Evolutionary conservation across 2,797 vertebrate genomes (phyloP), one percentile per base, ranked within the genome.

Genomic region (Sebastolobus altivelis): DNA sequence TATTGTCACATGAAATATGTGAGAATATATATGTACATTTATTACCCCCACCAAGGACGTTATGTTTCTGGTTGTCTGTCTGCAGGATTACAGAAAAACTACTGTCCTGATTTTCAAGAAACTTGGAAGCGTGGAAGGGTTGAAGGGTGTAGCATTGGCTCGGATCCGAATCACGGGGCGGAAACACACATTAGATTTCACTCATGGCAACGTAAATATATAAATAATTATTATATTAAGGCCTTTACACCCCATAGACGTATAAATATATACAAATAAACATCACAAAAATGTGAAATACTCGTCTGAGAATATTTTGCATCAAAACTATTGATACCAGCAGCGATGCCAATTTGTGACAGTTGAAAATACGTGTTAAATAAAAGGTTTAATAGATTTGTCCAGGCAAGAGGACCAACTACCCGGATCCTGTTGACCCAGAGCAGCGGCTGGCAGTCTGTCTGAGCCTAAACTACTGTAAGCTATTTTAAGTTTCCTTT

Each of bases 21-120:
- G 31, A 61, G 69, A 68, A 78, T 46, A 61, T 46, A 61, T 49
- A 75, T 62, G 61, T 52, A n/a, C 25, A 79, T 80, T 25, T 55
- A 20, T 87, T 52, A n/a, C 49, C 52, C 11, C n/a, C 9, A 10
- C 20, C n/a, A 11, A 54, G 52, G 52, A 54, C n/a, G 52, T 54
- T 22, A 54, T 22, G 20, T 54, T 54, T 54, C 16, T 18, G 46
- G 46, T 49, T 49, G 43, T 49, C 46, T 49, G 46, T 49, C 18
- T 20, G 46, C 18, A 49, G 18, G 46, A 49, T n/a, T 49, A 49
- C 18, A 3, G 18, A 49, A 52, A 49, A 52, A 52, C 46, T 52
- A 52, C 46, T n/a, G 18, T 18, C 46, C 46, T 8, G 46, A n/a
- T 52, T 52, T 52, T 52, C 46, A 52, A 20, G 46, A 52, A 52